Evolutionary conservation across 2,888 invertebrate genomes (phyloP), one percentile per base, ranked within the genome.

Genomic region (Eremobia ochroleuca): DNA sequence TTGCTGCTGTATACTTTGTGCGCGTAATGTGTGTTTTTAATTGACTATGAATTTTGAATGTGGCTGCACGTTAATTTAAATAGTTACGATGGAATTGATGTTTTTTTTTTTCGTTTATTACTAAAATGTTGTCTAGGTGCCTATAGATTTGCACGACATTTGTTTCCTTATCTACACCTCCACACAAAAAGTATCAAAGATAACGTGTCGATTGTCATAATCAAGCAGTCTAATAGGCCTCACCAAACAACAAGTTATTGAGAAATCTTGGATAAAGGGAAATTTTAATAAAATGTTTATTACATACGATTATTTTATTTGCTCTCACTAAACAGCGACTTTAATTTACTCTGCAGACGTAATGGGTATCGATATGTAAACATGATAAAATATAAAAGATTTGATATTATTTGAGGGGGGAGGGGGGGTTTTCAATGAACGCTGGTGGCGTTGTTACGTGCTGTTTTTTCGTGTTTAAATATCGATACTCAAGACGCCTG

Each of bases 11-110:
- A 83, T 77, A 88, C 83, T 82, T 76, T 78, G 81, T 79, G 37
- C 40, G 65, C 62, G 70, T 75, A 79, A 86, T 82, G 74, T 49
- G 73, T 71, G 77, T 81, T 84, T 87, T 89, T 90, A 93, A 93
- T 94, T 94, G 92, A 86, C 91, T 91, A 92, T 94, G 93, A 93
- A 94, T 94, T 93, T 92, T 93, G 87, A 81, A 92, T 89, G 82
- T 86, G 72, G 65, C 69, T 89, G 83, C 79, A 49, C 67, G 37
- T 58, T 78, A 74, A 86, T 49, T 79, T 79, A 52, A 31, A 64
- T 76, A 52, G 72, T 76, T 70, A 59, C 21, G 40, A 18, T 43
- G 3, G 25, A 31, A 9, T 65, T 34, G 28, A 52, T 49, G 15
- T 18, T 76, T 68, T 37, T 0, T 37, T 0, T 67, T 46, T 64